A percentile compares a stretch with the other conserved stretches of the same genome.
These are phyloP conservation scores for Liopterus haemorrhoidalis DNA, from an alignment of 2,888 invertebrate species.

Conservation along the genomic window DNA sequence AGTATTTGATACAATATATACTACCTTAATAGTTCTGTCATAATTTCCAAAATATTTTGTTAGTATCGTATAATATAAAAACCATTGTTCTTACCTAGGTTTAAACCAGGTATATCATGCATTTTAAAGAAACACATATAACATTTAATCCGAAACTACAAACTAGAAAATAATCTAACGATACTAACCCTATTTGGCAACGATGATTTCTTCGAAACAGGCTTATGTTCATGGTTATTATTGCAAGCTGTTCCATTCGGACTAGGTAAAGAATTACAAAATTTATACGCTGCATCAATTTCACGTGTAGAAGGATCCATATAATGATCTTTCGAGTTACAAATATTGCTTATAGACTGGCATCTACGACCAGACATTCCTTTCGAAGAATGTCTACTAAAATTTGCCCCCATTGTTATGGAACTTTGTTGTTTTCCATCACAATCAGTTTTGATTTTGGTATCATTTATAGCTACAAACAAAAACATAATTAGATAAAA, in stretches of 20 bases:
- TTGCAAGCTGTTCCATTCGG: slow-evolving; percentile 21
- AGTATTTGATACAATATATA: too few relatives aligned
- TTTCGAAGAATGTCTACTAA: slow-evolving; percentile 69
- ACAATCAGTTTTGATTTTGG: too few relatives aligned
- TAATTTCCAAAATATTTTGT: too few relatives aligned
- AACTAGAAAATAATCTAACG: slow-evolving; percentile 9
- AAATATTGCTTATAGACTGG: slow-evolving; percentile 68
- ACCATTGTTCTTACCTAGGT: too few relatives aligned
- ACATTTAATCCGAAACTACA: neutral
- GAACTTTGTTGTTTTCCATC: too few relatives aligned
- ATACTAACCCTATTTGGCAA: slow-evolving; percentile 19
- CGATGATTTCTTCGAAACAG: slow-evolving; percentile 16
- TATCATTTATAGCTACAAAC: too few relatives aligned
- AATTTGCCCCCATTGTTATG: slow-evolving; percentile 67
- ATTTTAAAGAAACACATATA: neutral
- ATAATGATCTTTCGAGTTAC: slow-evolving; percentile 46
- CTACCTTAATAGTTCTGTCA: too few relatives aligned
- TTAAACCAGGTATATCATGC: too few relatives aligned
- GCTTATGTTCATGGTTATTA: slow-evolving; percentile 23
- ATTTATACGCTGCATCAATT: slow-evolving; percentile 21
- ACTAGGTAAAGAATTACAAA: slow-evolving; percentile 22
- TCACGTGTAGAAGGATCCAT: slow-evolving; percentile 19
- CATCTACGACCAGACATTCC: slow-evolving; percentile 66
- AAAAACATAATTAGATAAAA: too few relatives aligned
- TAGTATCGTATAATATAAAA: too few relatives aligned